Base-by-base conservation (phyloP, 2,113 vertebrate genomes). In the Isichthys henryi region DNA sequence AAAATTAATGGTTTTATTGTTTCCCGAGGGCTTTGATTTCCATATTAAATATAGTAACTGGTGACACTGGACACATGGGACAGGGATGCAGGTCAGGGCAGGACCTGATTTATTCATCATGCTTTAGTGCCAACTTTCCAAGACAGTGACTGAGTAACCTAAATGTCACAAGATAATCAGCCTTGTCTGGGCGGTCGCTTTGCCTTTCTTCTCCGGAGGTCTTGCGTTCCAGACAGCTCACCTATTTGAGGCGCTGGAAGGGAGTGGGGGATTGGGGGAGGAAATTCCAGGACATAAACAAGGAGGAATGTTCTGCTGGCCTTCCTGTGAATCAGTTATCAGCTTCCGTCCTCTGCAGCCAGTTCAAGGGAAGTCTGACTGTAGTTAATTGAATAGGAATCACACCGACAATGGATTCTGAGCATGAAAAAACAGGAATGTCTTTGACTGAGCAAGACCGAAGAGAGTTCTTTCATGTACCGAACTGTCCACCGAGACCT, bases 331-430 rank as follows among this genome's bases (percentile, higher is more conserved):
- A 58, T 74, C n/a, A 89, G 86, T 83, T 56, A 70, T 70, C 35
- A 13, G 82, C 86, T 90, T 88, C 89, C 88, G 45, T 92, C 90
- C 90, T 90, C 62, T 53, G 89, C 92, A 89, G 89, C 90, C 90
- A 90, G 91, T 91, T 92, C 91, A 88, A 86, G 62, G 89, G 86
- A 46, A 85, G 58, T 52, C 89, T 48, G 89, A 70, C 86, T 90
- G 88, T 53, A 49, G 87, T 74, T 88, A 49, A 5, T 89, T 91
- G 89, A 90, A 91, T 88, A 90, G 70, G 53, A n/a, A 23, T 46
- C 83, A 87, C 27, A 13, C 66, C 50, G 86, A 90, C 84, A 89
- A 52, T 58, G 80, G 50, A 31, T 43, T 85, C 27, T 89, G 50
- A 53, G 50, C n/a, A n/a, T 50, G 27, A 53, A 15, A 87, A 87